Evolutionary conservation across 2,888 invertebrate species (phyloP), one percentile per base, ranked within the genome.

Genomic region (Limnephilus rhombicus): DNA sequence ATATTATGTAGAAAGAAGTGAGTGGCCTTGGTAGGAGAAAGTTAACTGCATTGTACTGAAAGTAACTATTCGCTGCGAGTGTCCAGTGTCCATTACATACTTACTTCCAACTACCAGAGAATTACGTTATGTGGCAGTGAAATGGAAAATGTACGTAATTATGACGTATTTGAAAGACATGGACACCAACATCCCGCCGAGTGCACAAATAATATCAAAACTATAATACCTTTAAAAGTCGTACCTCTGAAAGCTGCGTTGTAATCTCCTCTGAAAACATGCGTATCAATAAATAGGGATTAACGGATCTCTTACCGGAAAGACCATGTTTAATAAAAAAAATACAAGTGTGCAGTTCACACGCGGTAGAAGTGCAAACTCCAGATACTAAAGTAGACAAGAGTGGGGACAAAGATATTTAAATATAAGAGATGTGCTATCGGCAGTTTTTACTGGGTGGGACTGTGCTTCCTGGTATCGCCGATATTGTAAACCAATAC

Each of bases 11-110:
- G 31, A 15, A 49, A 85, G 85, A 81, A 89, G 89, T 91, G 89
- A 91, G 87, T 89, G 91, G 91, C 91, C 91, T 91, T 91, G 91
- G 81, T 34, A 89, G 29, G 91, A 91, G 91, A 91, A 91, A 91
- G 91, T 91, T 89, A 34, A 82, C 34, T 31, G 18, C 82, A 24
- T 68, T 68, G 68, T 68, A n/a, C 68, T 68, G 68, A 68, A 68
- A 68, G 68, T 68, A n/a, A 24, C 68, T n/a, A 68, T 68, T 24
- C n/a, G 4, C 24, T 24, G 9, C 68, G 68, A 68, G 24, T 68
- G 68, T n/a, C 68, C 68, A 68, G 68, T 68, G 9, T 24, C 68
- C 68, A 24, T 5, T 68, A 45, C 45, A 45, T 12, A 68, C 68
- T n/a, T 68, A 68, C 68, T n/a, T 24, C 7, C 68, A 68, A 24